A percentile compares a stretch with the other conserved stretches of the same genome.
These are phyloP conservation scores for Homarus gammarus DNA, from an alignment of 2,888 invertebrate genomes.

Conservation along the genomic window DNA sequence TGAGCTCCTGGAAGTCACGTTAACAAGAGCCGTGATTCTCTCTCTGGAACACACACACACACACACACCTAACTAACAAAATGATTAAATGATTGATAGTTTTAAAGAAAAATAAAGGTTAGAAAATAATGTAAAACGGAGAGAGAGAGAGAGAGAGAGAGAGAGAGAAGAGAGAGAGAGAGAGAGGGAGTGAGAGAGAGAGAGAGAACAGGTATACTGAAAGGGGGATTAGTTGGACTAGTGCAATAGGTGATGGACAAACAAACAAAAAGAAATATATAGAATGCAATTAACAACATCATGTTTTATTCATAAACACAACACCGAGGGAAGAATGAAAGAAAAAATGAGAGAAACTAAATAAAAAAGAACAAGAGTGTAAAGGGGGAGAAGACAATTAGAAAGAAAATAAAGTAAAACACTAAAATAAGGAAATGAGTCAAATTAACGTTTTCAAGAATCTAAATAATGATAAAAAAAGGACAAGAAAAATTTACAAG, in stretches of 20 bases:
- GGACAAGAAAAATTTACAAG: background rate
- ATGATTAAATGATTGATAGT: too few species aligned
- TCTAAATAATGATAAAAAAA: too few species aligned
- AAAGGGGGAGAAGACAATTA: background rate
- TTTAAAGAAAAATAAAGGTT: too few species aligned
- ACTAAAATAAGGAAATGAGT: too few species aligned
- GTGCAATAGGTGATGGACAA: background rate
- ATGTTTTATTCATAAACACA: too few species aligned
- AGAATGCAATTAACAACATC: background rate
- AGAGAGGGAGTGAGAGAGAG: background rate
- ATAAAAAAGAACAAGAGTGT: background rate
- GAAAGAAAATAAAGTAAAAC: background rate
- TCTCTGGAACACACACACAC: too few species aligned
- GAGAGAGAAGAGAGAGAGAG: background rate
- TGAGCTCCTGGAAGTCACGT: too few species aligned
- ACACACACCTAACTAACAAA: too few species aligned
- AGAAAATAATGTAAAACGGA: too few species aligned
- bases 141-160: conserved; percentile 8
- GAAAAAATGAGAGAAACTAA: background rate
- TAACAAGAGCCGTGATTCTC: too few species aligned
- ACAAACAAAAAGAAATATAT: background rate
- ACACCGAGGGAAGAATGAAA: background rate
- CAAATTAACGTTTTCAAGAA: too few species aligned
- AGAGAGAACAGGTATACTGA: background rate
- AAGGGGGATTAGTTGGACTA: background rate